These are phyloP conservation scores for Auanema freiburgensis DNA, from an alignment of 2,888 invertebrate species.

Conservation along the genomic window DNA sequence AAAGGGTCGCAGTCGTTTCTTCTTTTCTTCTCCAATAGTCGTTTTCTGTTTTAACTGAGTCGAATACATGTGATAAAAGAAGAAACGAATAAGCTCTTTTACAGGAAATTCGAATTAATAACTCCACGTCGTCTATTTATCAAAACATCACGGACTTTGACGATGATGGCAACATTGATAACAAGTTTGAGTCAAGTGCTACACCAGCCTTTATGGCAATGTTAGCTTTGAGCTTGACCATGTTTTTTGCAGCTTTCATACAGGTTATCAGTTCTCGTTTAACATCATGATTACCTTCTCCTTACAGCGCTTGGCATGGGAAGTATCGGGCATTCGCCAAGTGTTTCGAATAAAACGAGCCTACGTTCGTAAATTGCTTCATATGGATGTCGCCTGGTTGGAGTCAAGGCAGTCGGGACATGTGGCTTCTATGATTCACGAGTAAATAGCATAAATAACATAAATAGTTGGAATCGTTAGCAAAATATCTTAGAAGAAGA, in stretches of 20 bases:
- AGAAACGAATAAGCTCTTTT: conserved; percentile 1
- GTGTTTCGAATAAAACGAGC: conserved; percentile 56
- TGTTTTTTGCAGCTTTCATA: conserved; percentile 58
- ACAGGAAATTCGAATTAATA: conserved; percentile 14
- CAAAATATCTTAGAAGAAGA: conserved; percentile 8
- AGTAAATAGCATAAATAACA: conserved; percentile 38
- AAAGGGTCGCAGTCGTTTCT: background rate
- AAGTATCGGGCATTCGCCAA: conserved; percentile 58
- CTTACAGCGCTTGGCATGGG: conserved; percentile 57
- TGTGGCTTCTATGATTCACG: conserved; percentile 60
- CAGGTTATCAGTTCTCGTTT: conserved; percentile 38
- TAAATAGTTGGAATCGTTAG: background rate
- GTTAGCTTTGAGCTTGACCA: conserved; percentile 54
- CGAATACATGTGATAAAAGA: too few species aligned
- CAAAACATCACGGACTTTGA: background rate
- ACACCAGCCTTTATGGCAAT: conserved; percentile 57
- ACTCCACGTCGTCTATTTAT: background rate
- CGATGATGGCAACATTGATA: conserved; percentile 31
- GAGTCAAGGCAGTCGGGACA: conserved; percentile 61
- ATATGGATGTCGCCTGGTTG: conserved; percentile 63
- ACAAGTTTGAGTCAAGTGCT: conserved; percentile 45
- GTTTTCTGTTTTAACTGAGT: too few species aligned
- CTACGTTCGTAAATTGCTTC: conserved; percentile 57
- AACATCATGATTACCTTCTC: background rate
- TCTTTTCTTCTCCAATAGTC: too few species aligned